Evolutionary conservation across 2,888 invertebrate species (phyloP).

Genomic region (Eremobia ochroleuca): DNA sequence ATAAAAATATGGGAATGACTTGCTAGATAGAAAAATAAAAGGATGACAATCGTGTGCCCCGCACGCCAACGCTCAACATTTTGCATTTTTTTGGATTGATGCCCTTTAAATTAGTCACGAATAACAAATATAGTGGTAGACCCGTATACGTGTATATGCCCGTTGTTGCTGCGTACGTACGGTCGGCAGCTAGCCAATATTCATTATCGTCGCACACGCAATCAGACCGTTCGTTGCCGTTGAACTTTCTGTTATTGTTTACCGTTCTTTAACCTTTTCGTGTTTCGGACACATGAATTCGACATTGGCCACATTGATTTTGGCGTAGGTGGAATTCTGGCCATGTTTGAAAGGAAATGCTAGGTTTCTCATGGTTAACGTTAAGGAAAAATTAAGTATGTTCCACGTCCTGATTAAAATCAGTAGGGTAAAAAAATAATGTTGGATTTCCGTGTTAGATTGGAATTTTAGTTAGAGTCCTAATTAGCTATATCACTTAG

Average conservation of each 20-base stretch:
- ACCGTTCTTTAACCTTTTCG: conserved; percentile 73
- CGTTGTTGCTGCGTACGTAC: conserved; percentile 44
- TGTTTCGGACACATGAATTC: conserved; percentile 59
- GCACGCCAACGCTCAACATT: conserved; percentile 25
- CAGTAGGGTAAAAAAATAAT: conserved; percentile 2
- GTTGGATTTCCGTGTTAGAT: conserved; percentile 5
- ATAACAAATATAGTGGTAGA: conserved; percentile 54
- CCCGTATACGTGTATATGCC: conserved; percentile 20
- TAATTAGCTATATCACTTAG: background rate
- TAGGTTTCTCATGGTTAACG: conserved; percentile 32
- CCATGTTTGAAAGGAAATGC: conserved; percentile 21
- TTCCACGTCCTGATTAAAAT: conserved; percentile 9
- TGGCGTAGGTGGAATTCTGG: conserved; percentile 20
- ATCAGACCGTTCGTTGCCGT: conserved; percentile 66
- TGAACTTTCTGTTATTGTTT: conserved; percentile 78
- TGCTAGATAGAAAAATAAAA: conserved; percentile 48
- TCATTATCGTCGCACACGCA: conserved; percentile 68
- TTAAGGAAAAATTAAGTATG: conserved; percentile 16
- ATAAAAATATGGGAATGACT: conserved; percentile 58
- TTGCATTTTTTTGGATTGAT: conserved; percentile 54
- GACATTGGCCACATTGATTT: conserved; percentile 52
- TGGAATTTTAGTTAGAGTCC: background rate
- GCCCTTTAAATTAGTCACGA: conserved; percentile 67
- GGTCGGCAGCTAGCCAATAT: conserved; percentile 74
- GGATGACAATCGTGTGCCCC: conserved; percentile 11